A percentile compares a stretch with the other conserved stretches of the same genome.
phyloP scores from a whole-genome alignment of 2,888 invertebrate species.

The Idaea biselata region DNA sequence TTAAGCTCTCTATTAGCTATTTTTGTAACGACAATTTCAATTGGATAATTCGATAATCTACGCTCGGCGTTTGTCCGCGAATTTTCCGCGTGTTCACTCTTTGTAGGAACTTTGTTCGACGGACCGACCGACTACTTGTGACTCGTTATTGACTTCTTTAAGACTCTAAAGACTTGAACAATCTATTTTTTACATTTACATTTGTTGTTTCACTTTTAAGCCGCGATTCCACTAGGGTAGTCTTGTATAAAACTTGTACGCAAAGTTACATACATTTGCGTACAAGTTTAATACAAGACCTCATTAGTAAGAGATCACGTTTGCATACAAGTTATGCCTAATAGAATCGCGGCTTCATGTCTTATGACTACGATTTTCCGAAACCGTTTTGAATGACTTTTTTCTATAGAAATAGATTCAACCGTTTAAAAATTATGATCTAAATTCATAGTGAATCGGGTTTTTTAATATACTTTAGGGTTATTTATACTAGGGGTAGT shows the following conservation, averaged over 20 bases:
- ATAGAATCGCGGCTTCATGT: background rate
- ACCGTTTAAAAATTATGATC: background rate
- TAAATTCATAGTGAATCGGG: background rate
- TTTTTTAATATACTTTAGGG: background rate
- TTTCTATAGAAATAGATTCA: background rate
- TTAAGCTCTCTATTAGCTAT: conserved; percentile 61
- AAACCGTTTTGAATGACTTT: background rate
- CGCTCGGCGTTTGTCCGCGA: conserved; percentile 27
- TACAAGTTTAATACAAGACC: too few species aligned
- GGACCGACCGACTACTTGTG: background rate
- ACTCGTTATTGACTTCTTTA: background rate
- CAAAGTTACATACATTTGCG: too few species aligned
- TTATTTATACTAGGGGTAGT: background rate
- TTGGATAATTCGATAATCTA: conserved; percentile 54
- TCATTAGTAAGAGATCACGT: too few species aligned
- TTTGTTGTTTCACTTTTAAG: too few species aligned
- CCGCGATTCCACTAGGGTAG: too few species aligned
- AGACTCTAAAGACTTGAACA: background rate
- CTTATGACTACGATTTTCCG: background rate
- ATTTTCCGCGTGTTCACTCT: conserved; percentile 23
- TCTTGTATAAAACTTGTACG: too few species aligned
- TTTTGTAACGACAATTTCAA: conserved; percentile 53
- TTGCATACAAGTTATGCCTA: too few species aligned
- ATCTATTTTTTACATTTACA: too few species aligned
- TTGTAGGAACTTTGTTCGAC: conserved; percentile 9